These are phyloP conservation scores for Apotomis turbidana DNA, from an alignment of 2,888 invertebrate species.

Conservation along the genomic window DNA sequence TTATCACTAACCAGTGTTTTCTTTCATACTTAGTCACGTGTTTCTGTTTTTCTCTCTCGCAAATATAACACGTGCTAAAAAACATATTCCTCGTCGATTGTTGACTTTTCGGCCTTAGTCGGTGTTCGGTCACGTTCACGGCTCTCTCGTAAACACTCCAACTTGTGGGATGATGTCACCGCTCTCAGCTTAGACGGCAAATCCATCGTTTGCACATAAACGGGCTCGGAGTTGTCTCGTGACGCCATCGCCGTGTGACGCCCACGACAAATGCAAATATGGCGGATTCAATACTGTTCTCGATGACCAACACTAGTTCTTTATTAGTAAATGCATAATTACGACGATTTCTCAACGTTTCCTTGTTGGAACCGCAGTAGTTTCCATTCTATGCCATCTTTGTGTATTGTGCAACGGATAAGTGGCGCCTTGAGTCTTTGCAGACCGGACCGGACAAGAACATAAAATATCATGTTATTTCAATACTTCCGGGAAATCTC, in stretches of 20 bases:
- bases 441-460: not conserved
- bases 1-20: not conserved
- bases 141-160: conserved; percentile 64
- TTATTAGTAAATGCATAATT: conserved; percentile 55
- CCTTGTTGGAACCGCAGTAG: conserved; percentile 50
- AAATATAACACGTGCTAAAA: conserved; percentile 8
- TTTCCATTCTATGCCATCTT: conserved; percentile 47
- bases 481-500: too few species aligned
- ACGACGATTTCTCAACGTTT: conserved; percentile 49
- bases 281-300: conserved; percentile 55
- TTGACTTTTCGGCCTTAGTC: conserved; percentile 33
- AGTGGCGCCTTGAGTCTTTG: not conserved
- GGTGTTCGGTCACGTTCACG: conserved; percentile 57
- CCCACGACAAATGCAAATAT: conserved; percentile 63
- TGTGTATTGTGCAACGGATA: conserved; percentile 33
- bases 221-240: conserved; percentile 61
- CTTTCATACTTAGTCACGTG: conserved; percentile 1
- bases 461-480: not conserved
- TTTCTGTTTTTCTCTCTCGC: conserved; percentile 10
- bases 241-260: conserved; percentile 60
- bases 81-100: conserved; percentile 11
- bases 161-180: conserved; percentile 72
- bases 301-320: conserved; percentile 47
- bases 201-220: conserved; percentile 57
- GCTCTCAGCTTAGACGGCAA: conserved; percentile 63